phyloP scores from a whole-genome alignment of 2,888 invertebrate species.

The Scelioninae gen. 1 region DNA sequence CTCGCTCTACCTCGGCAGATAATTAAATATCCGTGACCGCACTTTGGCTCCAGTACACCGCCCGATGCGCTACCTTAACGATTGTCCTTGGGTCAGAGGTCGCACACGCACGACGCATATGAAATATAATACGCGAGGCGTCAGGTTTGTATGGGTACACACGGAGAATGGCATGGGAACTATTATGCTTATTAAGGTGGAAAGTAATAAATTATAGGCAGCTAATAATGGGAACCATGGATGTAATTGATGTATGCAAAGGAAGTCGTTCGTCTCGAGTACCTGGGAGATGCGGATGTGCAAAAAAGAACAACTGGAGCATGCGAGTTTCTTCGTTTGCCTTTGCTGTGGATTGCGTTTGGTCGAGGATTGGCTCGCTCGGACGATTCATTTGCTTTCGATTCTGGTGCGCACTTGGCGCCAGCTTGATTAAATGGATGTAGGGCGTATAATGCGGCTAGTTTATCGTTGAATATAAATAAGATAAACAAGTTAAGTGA shows the following conservation, averaged over 20 bases:
- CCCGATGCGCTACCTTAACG: slow-evolving; percentile 83
- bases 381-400: too few species aligned
- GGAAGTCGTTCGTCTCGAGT: slow-evolving; percentile 78
- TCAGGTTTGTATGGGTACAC: slow-evolving; percentile 67
- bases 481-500: too few species aligned
- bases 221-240: slow-evolving; percentile 82
- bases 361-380: too few species aligned
- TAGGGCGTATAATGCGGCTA: too few species aligned
- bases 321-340: slow-evolving; percentile 66
- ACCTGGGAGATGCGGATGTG: slow-evolving; percentile 67
- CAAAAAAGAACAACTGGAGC: slow-evolving; percentile 63
- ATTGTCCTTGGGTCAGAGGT: slow-evolving; percentile 83
- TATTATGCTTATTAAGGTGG: slow-evolving; percentile 84
- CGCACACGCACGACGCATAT: slow-evolving; percentile 76
- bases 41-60: slow-evolving; percentile 73
- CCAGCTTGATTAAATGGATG: too few species aligned
- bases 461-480: too few species aligned
- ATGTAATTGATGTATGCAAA: slow-evolving; percentile 83
- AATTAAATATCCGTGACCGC: slow-evolving; percentile 81
- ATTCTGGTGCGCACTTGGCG: too few species aligned
- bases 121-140: slow-evolving; percentile 71
- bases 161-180: slow-evolving; percentile 81
- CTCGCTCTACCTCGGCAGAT: slow-evolving; percentile 70
- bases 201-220: slow-evolving; percentile 84
- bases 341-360: too few species aligned